phyloP scores from a whole-genome alignment of 2,888 invertebrate genomes.

The Polyommatus iphigenia region DNA sequence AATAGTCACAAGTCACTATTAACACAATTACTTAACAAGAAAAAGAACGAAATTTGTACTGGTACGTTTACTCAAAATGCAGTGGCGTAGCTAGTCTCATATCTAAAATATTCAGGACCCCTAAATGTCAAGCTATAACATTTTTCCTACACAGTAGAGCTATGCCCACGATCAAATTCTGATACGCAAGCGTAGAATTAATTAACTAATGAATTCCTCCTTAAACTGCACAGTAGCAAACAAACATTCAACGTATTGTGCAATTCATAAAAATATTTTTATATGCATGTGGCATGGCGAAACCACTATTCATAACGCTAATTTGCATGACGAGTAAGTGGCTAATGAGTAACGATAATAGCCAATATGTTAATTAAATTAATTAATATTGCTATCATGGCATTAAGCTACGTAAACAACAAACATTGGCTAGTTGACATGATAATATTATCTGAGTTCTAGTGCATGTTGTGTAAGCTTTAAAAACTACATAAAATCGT shows the following conservation, averaged over 20 bases:
- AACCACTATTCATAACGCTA: not conserved
- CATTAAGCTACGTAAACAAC: no score
- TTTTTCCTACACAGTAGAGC: not conserved
- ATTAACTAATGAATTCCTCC: not conserved
- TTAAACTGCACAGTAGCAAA: not conserved
- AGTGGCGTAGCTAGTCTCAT: no score
- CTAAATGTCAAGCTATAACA: no score
- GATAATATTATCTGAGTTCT: no score
- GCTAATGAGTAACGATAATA: not conserved
- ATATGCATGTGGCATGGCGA: not conserved
- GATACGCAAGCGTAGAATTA: not conserved
- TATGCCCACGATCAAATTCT: not conserved
- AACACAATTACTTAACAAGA: no score
- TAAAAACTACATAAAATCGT: no score
- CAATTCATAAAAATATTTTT: slow-evolving; percentile 20
- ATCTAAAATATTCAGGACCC: no score
- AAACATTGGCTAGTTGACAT: no score
- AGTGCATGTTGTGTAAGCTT: no score
- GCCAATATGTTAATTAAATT: not conserved
- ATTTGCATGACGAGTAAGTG: not conserved
- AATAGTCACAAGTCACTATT: no score
- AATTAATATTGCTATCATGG: not conserved
- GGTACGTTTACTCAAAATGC: no score
- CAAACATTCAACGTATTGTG: not conserved
- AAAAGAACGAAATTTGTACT: no score